A percentile compares a stretch with the other conserved stretches of the same genome.
phyloP scores from a whole-genome alignment of 2,888 invertebrate genomes.

The Oscheius sp. region DNA sequence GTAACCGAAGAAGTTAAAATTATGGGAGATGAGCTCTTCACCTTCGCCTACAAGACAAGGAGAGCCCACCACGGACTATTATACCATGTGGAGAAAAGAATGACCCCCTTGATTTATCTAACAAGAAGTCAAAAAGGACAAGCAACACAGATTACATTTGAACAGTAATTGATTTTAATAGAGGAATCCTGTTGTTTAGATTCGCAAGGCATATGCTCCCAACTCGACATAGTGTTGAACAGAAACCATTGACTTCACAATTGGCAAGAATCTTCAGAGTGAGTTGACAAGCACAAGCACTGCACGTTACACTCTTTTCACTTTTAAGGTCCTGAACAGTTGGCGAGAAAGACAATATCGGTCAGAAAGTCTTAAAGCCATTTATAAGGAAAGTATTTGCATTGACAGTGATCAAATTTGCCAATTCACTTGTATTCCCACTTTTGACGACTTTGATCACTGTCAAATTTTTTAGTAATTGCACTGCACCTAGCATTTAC shows the following conservation, averaged over 20 bases:
- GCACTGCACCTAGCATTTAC: slow-evolving; percentile 14
- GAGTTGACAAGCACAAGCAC: not conserved
- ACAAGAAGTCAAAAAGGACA: slow-evolving; percentile 6
- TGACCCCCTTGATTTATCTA: slow-evolving; percentile 55
- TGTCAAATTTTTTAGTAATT: not conserved
- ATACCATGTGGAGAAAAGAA: slow-evolving; percentile 56
- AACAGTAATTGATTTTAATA: slow-evolving; percentile 7
- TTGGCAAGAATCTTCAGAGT: slow-evolving; percentile 21
- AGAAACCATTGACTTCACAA: not conserved
- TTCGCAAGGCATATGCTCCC: slow-evolving; percentile 17
- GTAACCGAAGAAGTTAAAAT: not conserved
- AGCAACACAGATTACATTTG: slow-evolving; percentile 2
- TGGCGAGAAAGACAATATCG: slow-evolving; percentile 29
- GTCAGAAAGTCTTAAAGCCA: slow-evolving; percentile 6
- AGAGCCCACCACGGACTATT: slow-evolving; percentile 60
- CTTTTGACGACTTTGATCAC: not conserved
- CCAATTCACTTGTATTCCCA: not conserved
- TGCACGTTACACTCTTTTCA: slow-evolving; percentile 1
- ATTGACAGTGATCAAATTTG: not conserved
- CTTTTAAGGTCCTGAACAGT: slow-evolving; percentile 25
- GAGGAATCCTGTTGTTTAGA: no score
- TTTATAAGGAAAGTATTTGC: slow-evolving; percentile 18
- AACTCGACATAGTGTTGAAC: not conserved
- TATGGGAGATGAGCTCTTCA: slow-evolving; percentile 43
- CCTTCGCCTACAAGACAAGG: slow-evolving; percentile 43